phyloP scores from a whole-genome alignment of 2,797 vertebrate species.

The Orestias chungarensis region DNA sequence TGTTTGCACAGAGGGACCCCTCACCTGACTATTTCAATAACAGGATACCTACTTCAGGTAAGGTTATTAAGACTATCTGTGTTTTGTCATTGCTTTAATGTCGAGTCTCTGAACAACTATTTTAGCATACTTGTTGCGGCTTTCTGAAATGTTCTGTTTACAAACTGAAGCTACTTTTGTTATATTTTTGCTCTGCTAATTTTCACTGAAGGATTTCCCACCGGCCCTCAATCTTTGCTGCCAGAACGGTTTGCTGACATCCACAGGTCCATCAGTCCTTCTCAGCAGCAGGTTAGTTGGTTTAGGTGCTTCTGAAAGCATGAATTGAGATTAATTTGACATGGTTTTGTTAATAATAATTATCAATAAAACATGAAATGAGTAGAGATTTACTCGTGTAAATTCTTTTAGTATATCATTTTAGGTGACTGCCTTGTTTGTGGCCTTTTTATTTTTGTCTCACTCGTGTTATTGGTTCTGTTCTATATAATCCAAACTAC shows the following conservation, averaged over 20 bases:
- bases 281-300: conserved; percentile 83
- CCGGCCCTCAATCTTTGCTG: conserved; percentile 77
- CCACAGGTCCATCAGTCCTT: conserved; percentile 87
- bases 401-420: too few relatives aligned
- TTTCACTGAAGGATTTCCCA: conserved; percentile 65
- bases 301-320: neutral
- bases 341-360: too few relatives aligned
- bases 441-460: neutral
- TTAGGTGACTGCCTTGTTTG: too few relatives aligned
- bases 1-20: conserved; percentile 87
- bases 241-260: conserved; percentile 89
- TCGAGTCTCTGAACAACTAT: neutral
- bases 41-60: conserved; percentile 85
- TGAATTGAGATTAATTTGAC: neutral
- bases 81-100: too few relatives aligned
- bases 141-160: neutral
- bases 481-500: neutral
- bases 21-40: conserved; percentile 90
- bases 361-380: too few relatives aligned
- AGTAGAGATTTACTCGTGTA: too few relatives aligned
- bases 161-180: neutral
- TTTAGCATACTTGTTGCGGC: neutral
- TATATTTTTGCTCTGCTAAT: conserved; percentile 22
- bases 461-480: neutral
- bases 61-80: neutral